Conservation (phyloP, 2,888 invertebrate genomes). For the Stenurella melanura region DNA sequence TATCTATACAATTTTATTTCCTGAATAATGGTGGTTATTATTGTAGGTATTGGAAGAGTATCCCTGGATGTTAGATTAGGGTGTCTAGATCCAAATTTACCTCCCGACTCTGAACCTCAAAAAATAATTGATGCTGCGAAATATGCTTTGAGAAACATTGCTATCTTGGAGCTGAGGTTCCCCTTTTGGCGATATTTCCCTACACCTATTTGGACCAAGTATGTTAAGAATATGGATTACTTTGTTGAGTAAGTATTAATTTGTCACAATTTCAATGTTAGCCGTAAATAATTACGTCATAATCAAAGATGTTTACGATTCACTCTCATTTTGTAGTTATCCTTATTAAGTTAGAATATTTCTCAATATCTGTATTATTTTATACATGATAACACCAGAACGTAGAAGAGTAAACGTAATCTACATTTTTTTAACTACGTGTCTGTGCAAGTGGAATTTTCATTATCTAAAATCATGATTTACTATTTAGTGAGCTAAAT, state of each 20-base stretch:
- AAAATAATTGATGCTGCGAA: slow-evolving; percentile 80
- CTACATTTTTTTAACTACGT: too few relatives aligned
- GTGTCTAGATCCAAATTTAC: slow-evolving; percentile 77
- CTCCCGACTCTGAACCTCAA: slow-evolving; percentile 76
- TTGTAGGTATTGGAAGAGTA: slow-evolving; percentile 79
- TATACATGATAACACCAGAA: too few relatives aligned
- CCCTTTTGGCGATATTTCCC: slow-evolving; percentile 82
- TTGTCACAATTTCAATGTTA: too few relatives aligned
- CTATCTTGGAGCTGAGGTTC: slow-evolving; percentile 79
- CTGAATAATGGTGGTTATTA: background rate
- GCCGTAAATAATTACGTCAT: background rate
- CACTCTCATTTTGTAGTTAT: too few relatives aligned
- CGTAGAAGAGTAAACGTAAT: too few relatives aligned
- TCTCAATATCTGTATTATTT: too few relatives aligned
- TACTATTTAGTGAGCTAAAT: too few relatives aligned
- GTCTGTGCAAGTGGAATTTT: too few relatives aligned
- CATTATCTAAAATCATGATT: too few relatives aligned
- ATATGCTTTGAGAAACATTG: slow-evolving; percentile 80
- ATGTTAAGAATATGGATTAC: slow-evolving; percentile 80
- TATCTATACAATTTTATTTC: background rate
- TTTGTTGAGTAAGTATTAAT: slow-evolving; percentile 77
- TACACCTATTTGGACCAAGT: slow-evolving; percentile 79
- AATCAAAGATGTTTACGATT: too few relatives aligned
- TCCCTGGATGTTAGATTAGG: slow-evolving; percentile 80
- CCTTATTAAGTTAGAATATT: too few relatives aligned